These are phyloP conservation scores for Ochropacha duplaris DNA, from an alignment of 2,888 invertebrate genomes.

Conservation along the genomic window DNA sequence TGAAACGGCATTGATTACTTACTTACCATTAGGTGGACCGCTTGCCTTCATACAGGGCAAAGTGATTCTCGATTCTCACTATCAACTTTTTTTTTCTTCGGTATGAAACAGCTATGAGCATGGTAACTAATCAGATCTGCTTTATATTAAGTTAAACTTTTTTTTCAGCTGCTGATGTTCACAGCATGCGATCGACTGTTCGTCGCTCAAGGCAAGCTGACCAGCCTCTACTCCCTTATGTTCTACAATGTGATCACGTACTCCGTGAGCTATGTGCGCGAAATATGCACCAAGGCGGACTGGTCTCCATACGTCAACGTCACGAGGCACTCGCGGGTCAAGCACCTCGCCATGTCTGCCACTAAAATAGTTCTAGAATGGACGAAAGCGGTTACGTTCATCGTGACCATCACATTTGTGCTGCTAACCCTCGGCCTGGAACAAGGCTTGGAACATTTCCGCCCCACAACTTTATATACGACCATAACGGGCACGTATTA, in stretches of 20 bases:
- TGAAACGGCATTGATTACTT: no score
- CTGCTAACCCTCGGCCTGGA: constrained; percentile 89
- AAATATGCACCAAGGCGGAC: constrained; percentile 88
- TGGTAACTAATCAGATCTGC: no score
- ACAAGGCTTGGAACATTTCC: constrained; percentile 89
- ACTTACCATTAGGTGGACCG: no score
- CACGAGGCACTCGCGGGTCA: constrained; percentile 87
- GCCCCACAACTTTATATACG: constrained; percentile 86
- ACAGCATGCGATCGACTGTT: constrained; percentile 87
- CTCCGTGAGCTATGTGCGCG: constrained; percentile 89
- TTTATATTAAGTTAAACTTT: background rate
- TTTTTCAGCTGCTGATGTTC: constrained; percentile 86
- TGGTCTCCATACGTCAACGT: constrained; percentile 90
- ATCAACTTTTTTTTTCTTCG: no score
- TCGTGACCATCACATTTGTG: constrained; percentile 90
- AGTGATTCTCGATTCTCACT: no score
- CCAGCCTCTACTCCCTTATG: constrained; percentile 89
- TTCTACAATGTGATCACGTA: constrained; percentile 92
- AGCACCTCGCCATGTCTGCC: constrained; percentile 91
- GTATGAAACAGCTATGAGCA: no score
- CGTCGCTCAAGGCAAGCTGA: constrained; percentile 83
- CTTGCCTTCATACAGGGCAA: no score
- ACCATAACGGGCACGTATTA: constrained; percentile 87
- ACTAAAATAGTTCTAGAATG: constrained; percentile 91
- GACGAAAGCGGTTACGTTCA: constrained; percentile 91